Evolutionary conservation across 2,888 invertebrate genomes (phyloP), one percentile per base, ranked within the genome.

Genomic region (Falcaria lacertinaria): DNA sequence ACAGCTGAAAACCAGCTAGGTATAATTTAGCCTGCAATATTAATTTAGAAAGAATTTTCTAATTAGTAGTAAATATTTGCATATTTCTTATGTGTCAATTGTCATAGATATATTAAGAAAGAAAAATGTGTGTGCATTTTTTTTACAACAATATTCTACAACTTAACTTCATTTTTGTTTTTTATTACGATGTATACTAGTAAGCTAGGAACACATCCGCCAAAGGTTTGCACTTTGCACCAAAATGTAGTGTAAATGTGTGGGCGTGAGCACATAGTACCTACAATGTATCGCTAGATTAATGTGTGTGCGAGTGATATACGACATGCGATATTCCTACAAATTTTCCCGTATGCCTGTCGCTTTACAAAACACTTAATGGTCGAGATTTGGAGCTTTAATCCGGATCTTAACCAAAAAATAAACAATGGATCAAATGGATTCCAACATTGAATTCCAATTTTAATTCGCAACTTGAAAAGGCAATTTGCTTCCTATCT

Each of bases 231-330:
- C 19, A 28, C 25, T 57, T 69, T 73, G 61, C 28, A 19, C 54
- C 56, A 54, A 41, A 45, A 22, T 22, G 37, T 56, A 53, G 46
- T 46, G 66, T 65, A 70, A 73, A 70, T 72, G 67, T 67, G 74
- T 74, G 76, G 72, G 75, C 64, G 76, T 77, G 74, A 74, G 75
- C 73, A 74, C 67, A 76, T 70, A 74, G 69, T 61, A 77, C n/a
- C n/a, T n/a, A n/a, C 80, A 73, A 83, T 84, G 75, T 78, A 83
- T 83, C 78, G 76, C 79, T 75, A 80, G 83, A 83, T 84, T 80
- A 82, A 78, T 77, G 79, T 78, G 70, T 71, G 73, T 66, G 60
- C 66, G 74, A 65, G 74, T 81, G 79, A 80, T 76, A 74, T 78
- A 75, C 69, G 72, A 73, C 51, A 39, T 57, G 52, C 60, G 55